These are phyloP conservation scores for Pheosia tremula DNA, from an alignment of 2,888 invertebrate genomes.

Conservation along the genomic window DNA sequence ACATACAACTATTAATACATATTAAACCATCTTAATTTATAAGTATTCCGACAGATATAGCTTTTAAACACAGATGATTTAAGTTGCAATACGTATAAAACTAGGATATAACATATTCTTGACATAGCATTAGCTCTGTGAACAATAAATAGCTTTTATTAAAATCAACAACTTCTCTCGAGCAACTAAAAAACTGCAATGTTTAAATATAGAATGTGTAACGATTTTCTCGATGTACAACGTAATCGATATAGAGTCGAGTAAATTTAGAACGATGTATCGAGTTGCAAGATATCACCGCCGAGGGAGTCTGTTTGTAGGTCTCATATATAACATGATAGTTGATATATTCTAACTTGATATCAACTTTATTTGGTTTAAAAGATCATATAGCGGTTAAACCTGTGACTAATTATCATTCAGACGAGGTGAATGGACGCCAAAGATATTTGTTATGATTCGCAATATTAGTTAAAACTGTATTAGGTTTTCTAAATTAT, in stretches of 20 bases:
- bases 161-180: not conserved
- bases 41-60: no score
- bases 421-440: constrained; percentile 2
- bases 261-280: constrained; percentile 48
- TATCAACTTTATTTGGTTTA: constrained; percentile 4
- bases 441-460: no score
- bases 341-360: constrained; percentile 24
- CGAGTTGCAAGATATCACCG: constrained; percentile 46
- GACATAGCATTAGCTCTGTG: no score
- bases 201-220: constrained; percentile 6
- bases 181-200: not conserved
- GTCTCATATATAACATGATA: constrained; percentile 36
- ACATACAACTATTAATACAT: no score
- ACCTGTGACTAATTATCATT: not conserved
- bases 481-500: not conserved
- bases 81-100: no score
- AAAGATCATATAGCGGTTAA: constrained; percentile 27
- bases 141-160: not conserved
- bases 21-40: no score
- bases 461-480: constrained; percentile 23
- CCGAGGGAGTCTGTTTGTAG: constrained; percentile 43
- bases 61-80: no score
- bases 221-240: constrained; percentile 21
- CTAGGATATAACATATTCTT: no score
- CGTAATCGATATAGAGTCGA: constrained; percentile 40